Evolutionary conservation across 2,888 invertebrate genomes (phyloP), one percentile per base, ranked within the genome.

Genomic region (Yponomeuta plumbellus): DNA sequence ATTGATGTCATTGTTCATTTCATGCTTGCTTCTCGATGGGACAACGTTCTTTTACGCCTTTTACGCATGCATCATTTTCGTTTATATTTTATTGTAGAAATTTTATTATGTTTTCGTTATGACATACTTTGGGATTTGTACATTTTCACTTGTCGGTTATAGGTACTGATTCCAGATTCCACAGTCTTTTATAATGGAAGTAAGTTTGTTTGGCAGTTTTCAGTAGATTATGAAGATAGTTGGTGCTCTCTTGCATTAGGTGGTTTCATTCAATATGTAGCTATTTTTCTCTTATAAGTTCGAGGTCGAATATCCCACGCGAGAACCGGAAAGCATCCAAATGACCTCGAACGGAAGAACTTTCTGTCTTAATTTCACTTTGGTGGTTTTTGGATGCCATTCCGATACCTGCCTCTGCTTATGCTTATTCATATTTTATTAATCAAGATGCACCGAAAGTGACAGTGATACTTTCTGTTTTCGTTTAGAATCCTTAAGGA

Each of bases 201-300:
- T 58, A 13, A 23, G 13, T 22, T 11, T 59, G 5, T 2, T 59
- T n/a, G n/a, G n/a, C 2, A 20, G 59, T 21, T 22, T 21, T 59
- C 59, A 52, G 17, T 17, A 8, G 3, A 52, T 17, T 17, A 17
- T 5, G 5, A 3, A 13, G 44, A 17, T 17, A 52, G 17, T 20
- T 52, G 64, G 83, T 74, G 79, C 76, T 40, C 70, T 90, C 74
- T 84, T 70, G 84, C 80, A 87, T 89, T 71, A 84, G 74, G 70
- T 73, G 71, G 75, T 77, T 85, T 83, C 76, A 83, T 86, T 84
- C 80, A 74, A 80, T 83, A 85, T 85, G 85, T 87, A 82, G 84
- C 82, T 85, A 88, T 86, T 85, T 52, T 86, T 75, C 81, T 84
- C 80, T 80, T 80, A 68, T 5, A 69, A 73, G 75, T 84, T 85